These are phyloP conservation scores for Campodea augens DNA, from an alignment of 1,140 invertebrate species.

Conservation along the genomic window DNA sequence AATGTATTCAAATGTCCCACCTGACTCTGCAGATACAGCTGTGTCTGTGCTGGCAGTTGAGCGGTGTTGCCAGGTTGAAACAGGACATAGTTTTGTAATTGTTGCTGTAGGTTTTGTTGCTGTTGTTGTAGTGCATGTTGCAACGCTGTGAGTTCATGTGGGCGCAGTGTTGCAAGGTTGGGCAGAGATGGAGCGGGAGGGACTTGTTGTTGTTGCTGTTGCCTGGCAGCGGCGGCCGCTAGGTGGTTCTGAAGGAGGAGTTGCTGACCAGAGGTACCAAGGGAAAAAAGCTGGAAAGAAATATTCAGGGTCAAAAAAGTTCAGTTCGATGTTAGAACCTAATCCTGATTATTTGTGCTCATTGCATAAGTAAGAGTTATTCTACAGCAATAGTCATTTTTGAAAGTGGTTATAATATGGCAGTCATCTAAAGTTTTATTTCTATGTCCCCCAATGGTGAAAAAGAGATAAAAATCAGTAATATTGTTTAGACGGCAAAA, in stretches of 20 bases:
- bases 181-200: constrained; percentile 27
- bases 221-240: constrained; percentile 21
- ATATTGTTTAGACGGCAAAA: too few relatives aligned
- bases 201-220: too few relatives aligned
- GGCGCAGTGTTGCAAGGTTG: constrained; percentile 27
- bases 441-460: neutral
- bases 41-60: constrained; percentile 38
- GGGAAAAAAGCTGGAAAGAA: constrained; percentile 30
- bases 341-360: too few relatives aligned
- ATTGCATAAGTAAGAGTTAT: too few relatives aligned
- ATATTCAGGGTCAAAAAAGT: constrained; percentile 11
- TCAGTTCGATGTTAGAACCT: too few relatives aligned
- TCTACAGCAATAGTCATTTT: constrained; percentile 8
- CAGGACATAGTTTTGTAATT: constrained; percentile 51
- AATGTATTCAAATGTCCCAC: too few relatives aligned
- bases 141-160: constrained; percentile 39
- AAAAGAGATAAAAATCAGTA: too few relatives aligned
- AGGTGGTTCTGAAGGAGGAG: constrained; percentile 28
- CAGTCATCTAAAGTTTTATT: neutral
- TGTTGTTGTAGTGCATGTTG: constrained; percentile 43
- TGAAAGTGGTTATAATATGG: constrained; percentile 6
- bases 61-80: constrained; percentile 32
- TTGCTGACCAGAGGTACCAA: constrained; percentile 24
- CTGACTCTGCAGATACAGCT: constrained; percentile 64
- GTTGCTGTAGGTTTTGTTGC: constrained; percentile 37